Base-by-base conservation (phyloP, 2,113 vertebrate genomes). In the Hippopotamus amphibius region DNA sequence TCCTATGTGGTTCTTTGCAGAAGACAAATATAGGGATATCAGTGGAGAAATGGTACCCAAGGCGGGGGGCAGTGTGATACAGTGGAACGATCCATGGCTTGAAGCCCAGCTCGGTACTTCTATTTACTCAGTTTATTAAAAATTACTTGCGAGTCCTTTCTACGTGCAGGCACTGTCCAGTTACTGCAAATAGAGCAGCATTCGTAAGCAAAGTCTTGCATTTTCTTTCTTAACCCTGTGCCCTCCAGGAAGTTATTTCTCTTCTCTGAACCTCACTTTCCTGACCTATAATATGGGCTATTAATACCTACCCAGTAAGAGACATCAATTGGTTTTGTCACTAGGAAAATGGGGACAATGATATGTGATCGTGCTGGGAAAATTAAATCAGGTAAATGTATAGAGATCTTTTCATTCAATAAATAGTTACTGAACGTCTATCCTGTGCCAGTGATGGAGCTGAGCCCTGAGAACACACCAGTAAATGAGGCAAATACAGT, bases 11-110 rank as follows among this genome's bases (percentile, higher is more conserved):
- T 4, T 74, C 41, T 15, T 43, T n/a, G n/a, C 6, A 37, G 28
- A 50, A 48, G 79, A 63, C 55, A 46, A 46, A 33, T 28, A 9
- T 0, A 53, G 14, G 19, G 12, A 9, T 50, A 28, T 28, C 33
- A 50, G n/a, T 5, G 41, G 46, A 48, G 33, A 79, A n/a, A 30
- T 3, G 17, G 9, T n/a, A 24, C n/a, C 66, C 3, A 26, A 3
- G 50, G 57, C 0, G 3, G 41, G 48, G 48, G 68, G 12, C 30
- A 22, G 10, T 6, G 16, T 1, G 8, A 6, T 43, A 3, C 6
- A 16, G 77, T 26, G 24, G 26, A 57, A 41, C 1, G 7, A 24
- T 11, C 46, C 19, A 22, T 2, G 1, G 4, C 76, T 86, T 22
- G 5, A 71, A 63, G 24, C 30, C 12, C 53, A 84, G 30, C 41